Base-by-base conservation (phyloP, 2,888 invertebrate species). In the Temnothorax rugatulus region DNA sequence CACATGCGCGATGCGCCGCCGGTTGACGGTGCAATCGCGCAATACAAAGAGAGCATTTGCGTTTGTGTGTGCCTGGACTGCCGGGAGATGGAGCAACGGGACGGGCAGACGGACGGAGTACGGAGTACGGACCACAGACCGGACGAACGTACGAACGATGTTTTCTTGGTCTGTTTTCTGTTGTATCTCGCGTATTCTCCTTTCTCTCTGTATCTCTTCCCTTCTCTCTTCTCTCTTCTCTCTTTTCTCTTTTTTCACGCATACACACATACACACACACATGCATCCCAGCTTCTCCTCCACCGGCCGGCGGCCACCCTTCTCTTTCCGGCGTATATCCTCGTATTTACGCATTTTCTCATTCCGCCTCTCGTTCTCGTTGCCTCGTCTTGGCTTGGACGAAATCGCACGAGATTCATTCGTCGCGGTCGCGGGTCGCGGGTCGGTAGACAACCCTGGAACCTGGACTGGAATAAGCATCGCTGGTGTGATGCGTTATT, bases 261-360 rank as follows among this genome's bases (percentile, higher is more conserved):
- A 61, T 77, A 74, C 29, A 29, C 4, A 29, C 29, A 29, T 3
- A 34, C 59, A 69, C 68, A 52, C 71, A 50, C 64, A 44, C 83
- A 38, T 41, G 21, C 57, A 25, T 29, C 21, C 29, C 59, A 13
- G n/a, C 7, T 44, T 41, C 41, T 15, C 64, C 3, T 21, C 44
- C 4, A 29, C 29, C 29, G 29, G 29, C 29, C 29, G 29, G 29
- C 29, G 29, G 4, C 29, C 29, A n/a, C 25, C 3, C 13, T 75
- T 75, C 25, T 77, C 61, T 41, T 15, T 38, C 4, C 9, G 11
- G 4, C 29, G 15, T 3, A 47, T 21, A 7, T 57, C 68, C 76
- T 85, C 74, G 84, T 87, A 89, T 84, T 83, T 87, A 82, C 82
- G 73, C 82, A 84, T 87, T 90, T 90, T 87, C 87, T 90, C 84